Evolutionary conservation across 2,113 vertebrate species (phyloP).

Genomic region (Callithrix jacchus): DNA sequence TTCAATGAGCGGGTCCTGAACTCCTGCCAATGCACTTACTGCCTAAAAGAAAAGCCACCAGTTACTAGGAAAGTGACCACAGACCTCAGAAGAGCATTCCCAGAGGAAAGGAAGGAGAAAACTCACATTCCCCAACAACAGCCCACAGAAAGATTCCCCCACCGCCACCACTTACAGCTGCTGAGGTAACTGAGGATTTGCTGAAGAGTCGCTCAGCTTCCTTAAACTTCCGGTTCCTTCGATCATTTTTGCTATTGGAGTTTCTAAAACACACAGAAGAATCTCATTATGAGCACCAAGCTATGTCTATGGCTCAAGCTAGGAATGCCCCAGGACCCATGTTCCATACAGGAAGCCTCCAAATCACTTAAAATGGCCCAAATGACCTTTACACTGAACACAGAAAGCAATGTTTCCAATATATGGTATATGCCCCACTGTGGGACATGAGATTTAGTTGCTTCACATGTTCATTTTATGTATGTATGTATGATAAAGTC

Average conservation of each 20-base stretch:
- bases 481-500: too few species aligned
- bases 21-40: conserved; percentile 95
- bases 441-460: not conserved
- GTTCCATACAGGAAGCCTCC: not conserved
- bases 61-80: conserved; percentile 50
- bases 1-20: conserved; percentile 98
- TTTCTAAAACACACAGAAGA: conserved; percentile 85
- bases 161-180: conserved; percentile 89
- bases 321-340: not conserved
- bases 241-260: conserved; percentile 97
- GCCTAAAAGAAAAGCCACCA: conserved; percentile 85
- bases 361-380: not conserved
- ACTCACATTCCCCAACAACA: not conserved
- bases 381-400: not conserved
- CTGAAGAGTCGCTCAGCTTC: conserved; percentile 98
- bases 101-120: not conserved
- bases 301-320: not conserved
- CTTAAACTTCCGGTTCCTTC: conserved; percentile 97
- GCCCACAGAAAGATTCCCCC: not conserved
- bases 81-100: not conserved
- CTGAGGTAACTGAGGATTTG: conserved; percentile 98
- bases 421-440: not conserved
- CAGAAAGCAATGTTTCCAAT: fast-evolving
- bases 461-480: not conserved
- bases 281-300: not conserved